A percentile compares a stretch with the other conserved stretches of the same genome.
These are phyloP conservation scores for Cryptomyrus ogoouensis DNA, from an alignment of 2,113 vertebrate genomes.

Conservation along the genomic window DNA sequence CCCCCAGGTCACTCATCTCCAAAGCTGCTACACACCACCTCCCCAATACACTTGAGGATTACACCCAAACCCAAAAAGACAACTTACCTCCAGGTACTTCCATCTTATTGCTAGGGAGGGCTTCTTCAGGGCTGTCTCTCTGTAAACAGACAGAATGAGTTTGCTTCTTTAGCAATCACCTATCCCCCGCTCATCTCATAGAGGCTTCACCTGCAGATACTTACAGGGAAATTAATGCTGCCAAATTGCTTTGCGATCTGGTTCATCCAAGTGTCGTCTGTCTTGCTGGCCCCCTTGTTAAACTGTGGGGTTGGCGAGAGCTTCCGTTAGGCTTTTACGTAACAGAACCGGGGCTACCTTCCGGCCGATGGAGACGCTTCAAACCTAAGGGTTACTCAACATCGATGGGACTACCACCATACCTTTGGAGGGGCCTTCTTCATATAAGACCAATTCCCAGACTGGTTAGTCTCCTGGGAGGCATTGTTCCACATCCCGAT, in stretches of 20 bases:
- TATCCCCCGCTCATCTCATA: not conserved
- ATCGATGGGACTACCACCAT: not conserved
- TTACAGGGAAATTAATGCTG: slow-evolving; percentile 85
- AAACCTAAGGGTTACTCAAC: not conserved
- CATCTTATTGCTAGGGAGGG: slow-evolving; percentile 83
- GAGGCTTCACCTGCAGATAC: slow-evolving; percentile 35
- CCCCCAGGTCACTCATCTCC: not conserved
- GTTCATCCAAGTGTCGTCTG: slow-evolving; percentile 92
- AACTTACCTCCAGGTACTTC: slow-evolving; percentile 73
- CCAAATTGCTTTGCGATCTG: slow-evolving; percentile 91
- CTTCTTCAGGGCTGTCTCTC: slow-evolving; percentile 90
- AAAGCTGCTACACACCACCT: not conserved
- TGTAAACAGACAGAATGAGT: slow-evolving; percentile 45
- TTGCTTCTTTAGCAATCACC: not conserved
- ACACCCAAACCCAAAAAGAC: not conserved
- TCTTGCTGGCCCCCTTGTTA: slow-evolving; percentile 84
- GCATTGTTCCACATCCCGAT: slow-evolving; percentile 95
- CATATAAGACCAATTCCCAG: slow-evolving; percentile 84
- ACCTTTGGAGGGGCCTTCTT: slow-evolving; percentile 90
- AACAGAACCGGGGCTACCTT: too few species aligned
- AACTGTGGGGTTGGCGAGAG: slow-evolving; percentile 65
- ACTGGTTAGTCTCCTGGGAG: slow-evolving; percentile 77
- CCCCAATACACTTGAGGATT: not conserved
- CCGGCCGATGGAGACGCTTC: not conserved
- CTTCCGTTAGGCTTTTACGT: not conserved